phyloP scores from a whole-genome alignment of 2,888 invertebrate species.

The Alloscopus bannaensis region DNA sequence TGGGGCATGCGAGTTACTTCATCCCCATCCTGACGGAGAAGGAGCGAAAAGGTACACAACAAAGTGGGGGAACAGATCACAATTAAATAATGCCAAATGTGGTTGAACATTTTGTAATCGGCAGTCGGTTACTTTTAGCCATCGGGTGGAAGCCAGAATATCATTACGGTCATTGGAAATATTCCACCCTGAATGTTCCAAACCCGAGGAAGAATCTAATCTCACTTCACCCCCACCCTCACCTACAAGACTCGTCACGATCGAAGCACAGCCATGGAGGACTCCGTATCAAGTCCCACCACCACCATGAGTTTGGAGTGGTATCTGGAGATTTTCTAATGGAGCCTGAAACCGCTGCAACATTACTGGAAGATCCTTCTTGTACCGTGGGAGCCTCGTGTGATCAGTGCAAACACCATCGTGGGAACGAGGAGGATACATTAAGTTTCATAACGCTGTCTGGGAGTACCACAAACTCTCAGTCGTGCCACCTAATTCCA shows the following conservation, averaged over 20 bases:
- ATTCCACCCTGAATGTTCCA: slow-evolving; percentile 39
- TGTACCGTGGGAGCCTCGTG: no score
- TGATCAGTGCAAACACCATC: not conserved
- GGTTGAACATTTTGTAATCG: not conserved
- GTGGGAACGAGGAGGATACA: slow-evolving; percentile 18
- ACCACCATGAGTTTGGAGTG: slow-evolving; percentile 37
- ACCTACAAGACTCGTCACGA: not conserved
- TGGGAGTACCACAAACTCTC: slow-evolving; percentile 6
- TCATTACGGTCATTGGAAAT: slow-evolving; percentile 67
- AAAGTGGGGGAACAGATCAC: not conserved
- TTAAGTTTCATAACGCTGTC: slow-evolving; percentile 61
- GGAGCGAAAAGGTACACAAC: slow-evolving; percentile 57
- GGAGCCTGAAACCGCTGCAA: not conserved
- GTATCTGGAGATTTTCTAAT: slow-evolving; percentile 17
- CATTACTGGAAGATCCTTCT: no score
- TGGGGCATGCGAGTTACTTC: slow-evolving; percentile 70
- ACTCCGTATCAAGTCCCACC: not conserved
- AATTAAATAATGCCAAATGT: not conserved
- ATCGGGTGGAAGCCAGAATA: slow-evolving; percentile 67
- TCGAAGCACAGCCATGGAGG: slow-evolving; percentile 2
- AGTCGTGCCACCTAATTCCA: slow-evolving; percentile 56
- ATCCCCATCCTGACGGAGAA: slow-evolving; percentile 63
- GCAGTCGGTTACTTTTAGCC: slow-evolving; percentile 28
- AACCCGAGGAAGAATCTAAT: slow-evolving; percentile 37
- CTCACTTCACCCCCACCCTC: slow-evolving; percentile 44